Evolutionary conservation across 2,888 invertebrate genomes (phyloP), one percentile per base, ranked within the genome.

Genomic region (Diaperis boleti): DNA sequence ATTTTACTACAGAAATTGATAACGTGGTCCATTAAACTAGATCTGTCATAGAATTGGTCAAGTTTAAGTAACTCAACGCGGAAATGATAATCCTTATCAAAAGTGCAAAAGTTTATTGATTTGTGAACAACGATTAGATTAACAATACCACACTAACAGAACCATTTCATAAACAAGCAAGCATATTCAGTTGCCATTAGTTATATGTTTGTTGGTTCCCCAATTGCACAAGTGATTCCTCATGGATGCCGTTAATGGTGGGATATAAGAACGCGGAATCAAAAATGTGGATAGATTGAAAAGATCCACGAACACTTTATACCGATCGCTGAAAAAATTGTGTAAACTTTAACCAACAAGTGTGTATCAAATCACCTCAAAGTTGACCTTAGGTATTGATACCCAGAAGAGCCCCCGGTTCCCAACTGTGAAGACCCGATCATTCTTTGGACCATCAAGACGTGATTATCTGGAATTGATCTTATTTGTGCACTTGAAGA

Each of bases 401-500:
- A 98, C 0, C 99, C 99, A 0, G 97, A 96, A 3, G 98, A 98
- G 2, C 99, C 98, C 10, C 98, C 99, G 0, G 98, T 98, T 13
- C 99, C 99, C 5, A 95, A 84, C 76, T 94, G 94, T 77, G 96
- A 95, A 0, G 95, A 95, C 0, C 99, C 99, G 72, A 99, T 94
- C 98, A 99, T 99, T 72, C 98, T 86, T 82, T 98, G 98, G 15
- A 99, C 99, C 92, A 99, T 93, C 75, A 97, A 89, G 37, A 98
- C 95, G 81, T 99, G 99, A 82, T 98, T 98, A 81, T 98, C 98
- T 98, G 81, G 1, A 83, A 82, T 42, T 22, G 6, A 5, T 45
- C 11, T 22, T 11, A 7, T 45, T 11, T n/a, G n/a, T n/a, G n/a
- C n/a, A n/a, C n/a, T 22, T 41, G 6, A 15, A 13, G 26, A 26